Evolutionary conservation across 2,888 invertebrate species (phyloP), one percentile per base, ranked within the genome.

Genomic region (Drosophila neonasuta): DNA sequence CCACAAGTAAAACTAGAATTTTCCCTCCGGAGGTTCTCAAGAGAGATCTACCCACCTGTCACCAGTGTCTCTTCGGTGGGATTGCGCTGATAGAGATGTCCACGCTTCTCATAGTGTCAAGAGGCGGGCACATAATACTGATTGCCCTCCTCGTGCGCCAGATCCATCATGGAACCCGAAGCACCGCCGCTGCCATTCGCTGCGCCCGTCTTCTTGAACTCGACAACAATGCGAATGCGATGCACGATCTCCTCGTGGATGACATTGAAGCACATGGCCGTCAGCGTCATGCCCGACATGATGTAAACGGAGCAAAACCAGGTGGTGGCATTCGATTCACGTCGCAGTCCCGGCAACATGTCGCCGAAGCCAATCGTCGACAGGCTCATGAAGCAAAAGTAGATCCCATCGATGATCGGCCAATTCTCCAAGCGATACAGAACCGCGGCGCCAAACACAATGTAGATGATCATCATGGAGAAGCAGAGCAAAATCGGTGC

Each of bases 361-460:
- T 96, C 96, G 68, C 96, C 97, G 80, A 97, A 97, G 34, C 97
- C 97, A 87, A 97, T 97, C 13, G 97, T 97, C 86, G 96, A 97
- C 88, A 98, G 93, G 78, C 97, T 96, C 95, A 98, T 97, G 91
- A 98, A 98, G 91, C 97, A 98, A 91, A 98, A 98, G 91, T 96
- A 98, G 87, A 97, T 94, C 71, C 97, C 96, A 89, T 98, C 97
- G 79, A 99, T 92, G 69, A 96, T 93, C 80, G 94, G 93, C 96
- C 98, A 97, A 90, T 96, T 96, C 89, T 99, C 98, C 92, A 98
- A 93, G 81, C 96, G 94, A 89, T 95, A 95, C 72, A 99, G 94
- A 55, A 97, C 94, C 71, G 97, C 93, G 1, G 98, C 97, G 11
- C 99, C 99, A 54, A 97, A 94, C 42, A 96, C 93, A 72, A 99